Base-by-base conservation (phyloP, 2,888 invertebrate genomes). In the Scaptomyza reducta region DNA sequence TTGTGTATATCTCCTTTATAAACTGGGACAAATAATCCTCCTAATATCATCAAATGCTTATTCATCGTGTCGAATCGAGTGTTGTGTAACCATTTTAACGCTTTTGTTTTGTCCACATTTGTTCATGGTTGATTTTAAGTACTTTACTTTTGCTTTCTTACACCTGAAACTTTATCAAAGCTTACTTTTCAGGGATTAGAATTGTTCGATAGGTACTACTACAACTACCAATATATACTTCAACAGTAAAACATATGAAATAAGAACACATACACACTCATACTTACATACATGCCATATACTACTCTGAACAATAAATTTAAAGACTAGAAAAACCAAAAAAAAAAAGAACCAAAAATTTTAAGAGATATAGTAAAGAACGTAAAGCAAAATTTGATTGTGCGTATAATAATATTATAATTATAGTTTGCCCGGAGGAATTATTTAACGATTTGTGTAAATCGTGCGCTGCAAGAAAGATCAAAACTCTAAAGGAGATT, bases 401-500 rank as follows among this genome's bases (percentile, higher is more conserved):
- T 76, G 60, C 72, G 51, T 81, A 76, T 75, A 73, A 83, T 33
- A 50, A 83, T 33, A 25, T 73, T 78, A 81, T 83, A 77, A 80
- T 88, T 88, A 88, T 87, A 97, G 98, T 97, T 80, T 98, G 98
- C 93, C 97, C 97, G 81, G 98, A 98, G 94, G 98, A 98, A 94
- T 94, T 98, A 91, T 98, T 98, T 95, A 98, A 98, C 94, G 97
- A 97, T 93, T 94, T 98, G 92, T 98, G 97, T 95, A 98, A 98
- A 93, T 97, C 97, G 90, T 95, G 96, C 89, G 97, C 97, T 81
- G 97, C 97, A 91, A 96, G 96, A 93, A 97, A 97, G 94, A 97
- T 99, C 92, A 98, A 97, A 95, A 98, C 98, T 73, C 94, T 98
- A 92, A 99, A 98, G 95, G 98, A 98, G 94, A 98, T 98, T 94